Conservation (phyloP, 2,888 invertebrate genomes). For the Mimachlamys varia region DNA sequence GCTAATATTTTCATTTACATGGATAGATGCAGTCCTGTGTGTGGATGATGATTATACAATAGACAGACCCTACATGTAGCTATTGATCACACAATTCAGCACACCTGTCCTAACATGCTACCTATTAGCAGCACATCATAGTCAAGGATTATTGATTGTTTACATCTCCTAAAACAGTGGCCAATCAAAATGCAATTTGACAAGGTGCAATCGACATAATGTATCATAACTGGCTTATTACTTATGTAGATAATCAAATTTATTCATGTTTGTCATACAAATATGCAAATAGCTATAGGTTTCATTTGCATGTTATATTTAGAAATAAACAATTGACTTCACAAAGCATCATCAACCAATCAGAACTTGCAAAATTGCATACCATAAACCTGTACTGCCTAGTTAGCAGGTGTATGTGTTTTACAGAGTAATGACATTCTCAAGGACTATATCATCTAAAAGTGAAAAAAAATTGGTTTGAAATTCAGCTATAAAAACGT, state of each 20-base stretch:
- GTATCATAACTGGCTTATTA: background rate
- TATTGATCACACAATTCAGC: background rate
- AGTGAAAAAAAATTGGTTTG: background rate
- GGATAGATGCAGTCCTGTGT: background rate
- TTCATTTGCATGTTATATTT: conserved; percentile 34
- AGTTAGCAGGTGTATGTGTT: background rate
- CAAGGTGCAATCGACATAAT: background rate
- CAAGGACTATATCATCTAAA: background rate
- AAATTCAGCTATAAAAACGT: background rate
- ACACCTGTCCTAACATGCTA: background rate
- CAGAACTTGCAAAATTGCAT: background rate
- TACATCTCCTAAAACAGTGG: background rate
- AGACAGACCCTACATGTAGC: background rate
- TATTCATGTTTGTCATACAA: conserved; percentile 11
- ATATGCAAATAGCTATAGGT: conserved; percentile 19
- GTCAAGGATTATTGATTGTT: background rate
- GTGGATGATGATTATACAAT: background rate
- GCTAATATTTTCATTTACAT: too few species aligned
- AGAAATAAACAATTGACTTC: conserved; percentile 5
- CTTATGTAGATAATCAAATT: conserved; percentile 32
- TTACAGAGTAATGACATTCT: background rate
- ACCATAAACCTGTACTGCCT: background rate
- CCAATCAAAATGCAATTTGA: background rate
- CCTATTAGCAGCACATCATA: background rate
- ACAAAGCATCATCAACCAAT: background rate